Percentiles rank a stretch among this genome's conserved stretches.
These are phyloP conservation scores for rabbit (Oryctolagus cuniculus) DNA, from an alignment of 2,113 vertebrate genomes.

Conservation along the genomic window mOryCun1.1 NC_091451.1:7640501-7641000, in stretches of 20 bases:
- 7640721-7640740: conserved; percentile 18
- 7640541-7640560: not conserved
- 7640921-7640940: not conserved
- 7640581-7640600: not conserved
- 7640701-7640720: conserved; percentile 6
- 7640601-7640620: not conserved
- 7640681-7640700: conserved; percentile 17
- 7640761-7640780: conserved; percentile 27
- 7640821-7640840: conserved; percentile 15
- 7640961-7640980: not conserved
- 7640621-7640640: not conserved
- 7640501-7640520: not conserved
- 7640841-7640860: not conserved
- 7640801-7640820: not conserved
- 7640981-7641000: not conserved
- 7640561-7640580: not conserved
- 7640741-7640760: not conserved
- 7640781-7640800: not conserved
- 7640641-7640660: not conserved
- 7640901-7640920: not conserved
- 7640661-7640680: conserved; percentile 12
- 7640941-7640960: not conserved
- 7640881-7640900: not conserved
- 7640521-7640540: not conserved
- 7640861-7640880: conserved; percentile 1